Evolutionary conservation across 2,797 vertebrate species (phyloP), one percentile per base, ranked within the genome.

Genomic region (Tokudaia muenninki): DNA sequence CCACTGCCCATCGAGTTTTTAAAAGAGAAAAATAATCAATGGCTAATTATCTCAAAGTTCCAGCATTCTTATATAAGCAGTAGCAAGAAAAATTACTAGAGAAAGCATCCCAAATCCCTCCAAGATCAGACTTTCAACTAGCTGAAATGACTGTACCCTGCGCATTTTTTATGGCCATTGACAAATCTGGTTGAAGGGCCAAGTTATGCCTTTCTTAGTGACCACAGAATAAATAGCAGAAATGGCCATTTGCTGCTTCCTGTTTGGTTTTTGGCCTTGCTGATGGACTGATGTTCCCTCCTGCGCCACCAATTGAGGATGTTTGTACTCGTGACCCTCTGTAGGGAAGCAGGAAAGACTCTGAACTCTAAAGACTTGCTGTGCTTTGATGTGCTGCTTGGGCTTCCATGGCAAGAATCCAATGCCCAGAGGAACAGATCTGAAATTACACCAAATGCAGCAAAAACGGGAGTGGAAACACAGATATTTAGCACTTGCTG

Each of bases 321-420:
- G 96, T 96, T 96, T 96, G 75, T 92, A 86, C 95, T 96, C 93
- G 67, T 95, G 92, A 95, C 70, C 52, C 93, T 83, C 96, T 72
- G 90, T 65, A 92, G 97, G 83, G 92, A 97, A 93, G 89, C 83
- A 92, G 96, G 94, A 97, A 97, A 87, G 90, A 94, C 91, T 86
- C 80, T 96, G 94, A 95, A 91, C 93, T 92, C 94, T 24, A 77
- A 94, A 55, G 91, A 74, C 90, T 74, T 61, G 87, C 59, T 94
- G 70, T 52, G 72, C 61, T 96, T 97, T 94, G 93, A 94, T 91
- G 79, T 79, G 72, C 63, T 92, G 50, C 65, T 94, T 57, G 90
- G 83, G 63, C 59, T 78, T 65, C 47, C 11, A 41, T 14, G 16
- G 57, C 52, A 12, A 50, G 59, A 72, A 72, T 57, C 61, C 86